These are phyloP conservation scores for Orientallactaga sibirica DNA, from an alignment of 2,797 vertebrate species.

Conservation along the genomic window DNA sequence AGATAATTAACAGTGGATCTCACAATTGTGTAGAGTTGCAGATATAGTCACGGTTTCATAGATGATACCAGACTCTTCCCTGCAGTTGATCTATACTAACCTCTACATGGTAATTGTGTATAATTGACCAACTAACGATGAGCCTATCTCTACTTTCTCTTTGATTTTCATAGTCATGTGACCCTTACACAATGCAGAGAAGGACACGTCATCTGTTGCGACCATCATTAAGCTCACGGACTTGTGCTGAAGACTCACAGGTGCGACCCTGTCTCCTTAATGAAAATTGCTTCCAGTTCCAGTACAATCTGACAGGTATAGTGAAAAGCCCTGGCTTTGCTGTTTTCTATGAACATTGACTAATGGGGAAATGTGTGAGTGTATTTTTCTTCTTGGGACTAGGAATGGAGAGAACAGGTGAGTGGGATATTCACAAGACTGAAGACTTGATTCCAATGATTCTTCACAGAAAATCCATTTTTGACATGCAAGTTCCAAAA, in stretches of 20 bases:
- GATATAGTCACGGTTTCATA: not conserved
- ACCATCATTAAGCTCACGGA: slow-evolving; percentile 86
- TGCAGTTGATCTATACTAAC: not conserved
- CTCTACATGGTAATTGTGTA: not conserved
- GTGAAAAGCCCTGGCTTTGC: not conserved
- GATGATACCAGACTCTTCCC: not conserved
- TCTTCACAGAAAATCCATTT: not conserved
- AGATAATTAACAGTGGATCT: not conserved
- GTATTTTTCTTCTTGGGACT: not conserved
- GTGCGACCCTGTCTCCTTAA: slow-evolving; percentile 94
- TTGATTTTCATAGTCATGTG: slow-evolving; percentile 90
- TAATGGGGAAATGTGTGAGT: not conserved
- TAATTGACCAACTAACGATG: not conserved
- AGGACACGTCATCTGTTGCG: slow-evolving; percentile 93
- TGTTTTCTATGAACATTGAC: not conserved
- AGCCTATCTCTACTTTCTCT: not conserved
- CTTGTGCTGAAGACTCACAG: slow-evolving; percentile 93
- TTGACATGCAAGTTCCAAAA: not conserved
- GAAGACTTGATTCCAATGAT: not conserved
- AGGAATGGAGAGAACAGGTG: not conserved
- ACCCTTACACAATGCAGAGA: slow-evolving; percentile 89
- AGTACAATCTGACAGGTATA: slow-evolving; percentile 95
- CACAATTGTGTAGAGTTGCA: not conserved
- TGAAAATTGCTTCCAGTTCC: slow-evolving; percentile 95
- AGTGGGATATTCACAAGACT: fast-evolving